Conservation (phyloP, 2,888 invertebrate genomes). For the Ochlodes sylvanus region DNA sequence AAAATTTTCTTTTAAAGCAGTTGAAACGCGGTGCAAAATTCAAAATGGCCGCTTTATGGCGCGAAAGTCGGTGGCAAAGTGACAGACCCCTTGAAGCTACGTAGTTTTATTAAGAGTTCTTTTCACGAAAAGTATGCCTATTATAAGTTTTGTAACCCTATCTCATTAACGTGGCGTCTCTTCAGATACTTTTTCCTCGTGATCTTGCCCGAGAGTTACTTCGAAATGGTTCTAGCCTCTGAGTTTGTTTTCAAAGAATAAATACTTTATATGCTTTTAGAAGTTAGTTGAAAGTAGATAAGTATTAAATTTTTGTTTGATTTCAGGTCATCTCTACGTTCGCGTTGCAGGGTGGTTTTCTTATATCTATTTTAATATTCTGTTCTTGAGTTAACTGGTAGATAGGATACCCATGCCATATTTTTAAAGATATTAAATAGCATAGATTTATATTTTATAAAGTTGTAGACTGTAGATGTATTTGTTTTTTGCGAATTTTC, state of each 20-base stretch:
- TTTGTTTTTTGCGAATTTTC: too few relatives aligned
- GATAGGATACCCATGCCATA: too few relatives aligned
- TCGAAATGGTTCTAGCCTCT: slow-evolving; percentile 52
- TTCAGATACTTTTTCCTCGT: slow-evolving; percentile 47
- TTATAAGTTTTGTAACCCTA: slow-evolving; percentile 64
- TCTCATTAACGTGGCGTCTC: slow-evolving; percentile 50
- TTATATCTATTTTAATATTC: too few relatives aligned
- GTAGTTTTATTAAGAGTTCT: slow-evolving; percentile 45
- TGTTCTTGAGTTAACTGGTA: too few relatives aligned
- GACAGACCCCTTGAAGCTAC: slow-evolving; percentile 37
- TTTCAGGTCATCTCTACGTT: slow-evolving; percentile 16
- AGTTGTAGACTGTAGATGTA: too few relatives aligned
- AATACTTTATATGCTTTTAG: slow-evolving; percentile 13
- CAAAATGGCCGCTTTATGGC: slow-evolving; percentile 42
- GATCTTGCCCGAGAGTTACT: slow-evolving; percentile 50
- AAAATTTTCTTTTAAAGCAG: neutral
- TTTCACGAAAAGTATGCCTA: slow-evolving; percentile 56
- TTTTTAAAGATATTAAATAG: too few relatives aligned
- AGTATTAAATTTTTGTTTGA: slow-evolving; percentile 20
- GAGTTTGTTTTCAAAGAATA: slow-evolving; percentile 32
- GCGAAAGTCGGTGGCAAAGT: slow-evolving; percentile 42
- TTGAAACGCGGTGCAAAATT: slow-evolving; percentile 36
- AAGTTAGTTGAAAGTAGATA: neutral
- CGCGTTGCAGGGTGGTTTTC: neutral
- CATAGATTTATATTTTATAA: too few relatives aligned